Percentiles rank a stretch among this genome's conserved stretches.
Conservation (phyloP, 2,113 vertebrate genomes). For the Cephalopterus ornatus region DNA sequence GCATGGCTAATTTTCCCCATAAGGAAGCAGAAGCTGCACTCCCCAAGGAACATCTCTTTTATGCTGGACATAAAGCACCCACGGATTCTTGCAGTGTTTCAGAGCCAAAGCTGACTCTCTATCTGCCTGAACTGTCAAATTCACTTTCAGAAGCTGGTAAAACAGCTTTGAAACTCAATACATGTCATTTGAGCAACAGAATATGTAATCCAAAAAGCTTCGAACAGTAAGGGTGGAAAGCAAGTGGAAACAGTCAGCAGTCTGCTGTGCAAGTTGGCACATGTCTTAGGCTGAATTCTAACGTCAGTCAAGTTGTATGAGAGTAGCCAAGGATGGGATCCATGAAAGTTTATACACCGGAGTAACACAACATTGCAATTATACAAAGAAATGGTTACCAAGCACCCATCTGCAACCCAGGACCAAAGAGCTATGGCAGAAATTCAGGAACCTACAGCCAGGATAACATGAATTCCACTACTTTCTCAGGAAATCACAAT, state of each 20-base stretch:
- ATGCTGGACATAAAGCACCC: not conserved
- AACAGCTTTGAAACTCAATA: not conserved
- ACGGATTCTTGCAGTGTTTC: not conserved
- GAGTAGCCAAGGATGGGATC: not conserved
- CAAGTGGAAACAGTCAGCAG: not conserved
- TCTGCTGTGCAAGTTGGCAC: not conserved
- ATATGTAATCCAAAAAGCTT: not conserved
- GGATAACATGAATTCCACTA: not conserved
- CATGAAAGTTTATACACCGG: fast-evolving
- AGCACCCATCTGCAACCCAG: not conserved
- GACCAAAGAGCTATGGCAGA: not conserved
- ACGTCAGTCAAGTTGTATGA: not conserved
- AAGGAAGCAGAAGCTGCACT: not conserved
- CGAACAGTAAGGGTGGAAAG: not conserved
- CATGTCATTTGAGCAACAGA: not conserved
- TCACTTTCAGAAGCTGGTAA: not conserved
- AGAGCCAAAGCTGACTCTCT: not conserved
- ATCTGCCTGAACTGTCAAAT: not conserved
- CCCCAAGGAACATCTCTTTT: not conserved
- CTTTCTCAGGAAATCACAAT: not conserved
- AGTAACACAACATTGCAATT: fast-evolving
- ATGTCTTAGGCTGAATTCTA: not conserved
- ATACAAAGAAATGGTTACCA: not conserved
- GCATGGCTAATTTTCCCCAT: not conserved
- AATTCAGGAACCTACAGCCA: not conserved